A percentile compares a stretch with the other conserved stretches of the same genome.
phyloP scores from a whole-genome alignment of 2,113 vertebrate species.

The Cromileptes altivelis region DNA sequence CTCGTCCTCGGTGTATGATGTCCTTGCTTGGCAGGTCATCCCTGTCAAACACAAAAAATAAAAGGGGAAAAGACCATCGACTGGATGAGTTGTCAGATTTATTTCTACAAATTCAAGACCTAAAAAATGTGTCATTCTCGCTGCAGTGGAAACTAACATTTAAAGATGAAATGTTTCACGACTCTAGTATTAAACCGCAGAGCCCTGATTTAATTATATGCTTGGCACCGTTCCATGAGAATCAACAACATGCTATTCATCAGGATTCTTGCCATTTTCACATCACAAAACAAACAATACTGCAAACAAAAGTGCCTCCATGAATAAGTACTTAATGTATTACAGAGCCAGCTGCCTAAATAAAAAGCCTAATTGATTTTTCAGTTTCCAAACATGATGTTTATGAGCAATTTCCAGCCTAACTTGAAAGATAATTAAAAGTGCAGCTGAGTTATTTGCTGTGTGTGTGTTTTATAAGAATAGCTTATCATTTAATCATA shows the following conservation, averaged over 20 bases:
- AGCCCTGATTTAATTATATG: slow-evolving; percentile 61
- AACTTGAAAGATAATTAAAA: slow-evolving; percentile 51
- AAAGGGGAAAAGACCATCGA: background rate
- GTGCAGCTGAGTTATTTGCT: slow-evolving; percentile 29
- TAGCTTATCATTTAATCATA: slow-evolving; percentile 13
- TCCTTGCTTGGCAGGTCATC: slow-evolving; percentile 99
- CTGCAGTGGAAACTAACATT: background rate
- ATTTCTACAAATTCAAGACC: background rate
- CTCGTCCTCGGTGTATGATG: slow-evolving; percentile 98
- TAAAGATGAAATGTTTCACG: slow-evolving; percentile 45
- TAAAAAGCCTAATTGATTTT: slow-evolving; percentile 65
- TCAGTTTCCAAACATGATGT: slow-evolving; percentile 44
- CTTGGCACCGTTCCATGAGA: slow-evolving; percentile 56
- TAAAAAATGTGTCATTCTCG: slow-evolving; percentile 3
- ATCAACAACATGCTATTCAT: slow-evolving; percentile 47
- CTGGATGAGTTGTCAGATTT: background rate
- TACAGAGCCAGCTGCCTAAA: slow-evolving; percentile 61
- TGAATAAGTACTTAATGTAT: slow-evolving; percentile 39
- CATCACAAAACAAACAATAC: slow-evolving; percentile 57
- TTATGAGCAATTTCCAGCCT: slow-evolving; percentile 52
- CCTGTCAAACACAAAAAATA: slow-evolving; percentile 80
- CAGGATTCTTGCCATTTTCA: slow-evolving; percentile 48
- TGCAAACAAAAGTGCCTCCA: slow-evolving; percentile 47
- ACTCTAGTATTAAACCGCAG: slow-evolving; percentile 28
- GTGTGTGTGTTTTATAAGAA: slow-evolving; percentile 10